Evolutionary conservation across 1,140 invertebrate genomes (phyloP).

Genomic region (Ctenoplectra terminalis): DNA sequence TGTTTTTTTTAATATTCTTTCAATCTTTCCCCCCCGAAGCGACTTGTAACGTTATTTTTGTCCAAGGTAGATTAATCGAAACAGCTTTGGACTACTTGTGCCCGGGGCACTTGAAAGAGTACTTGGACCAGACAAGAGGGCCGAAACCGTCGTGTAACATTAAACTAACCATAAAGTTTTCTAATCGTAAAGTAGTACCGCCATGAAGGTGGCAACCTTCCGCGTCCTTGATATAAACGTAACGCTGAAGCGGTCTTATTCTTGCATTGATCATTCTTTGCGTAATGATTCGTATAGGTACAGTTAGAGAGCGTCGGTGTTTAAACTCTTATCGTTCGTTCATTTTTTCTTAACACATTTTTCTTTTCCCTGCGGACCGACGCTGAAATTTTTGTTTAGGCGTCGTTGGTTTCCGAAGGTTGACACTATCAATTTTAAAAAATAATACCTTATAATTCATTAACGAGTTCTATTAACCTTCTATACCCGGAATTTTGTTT

Average conservation of each 20-base stretch:
- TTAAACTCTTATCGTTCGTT: too few relatives aligned
- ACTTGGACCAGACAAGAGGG: slow-evolving; percentile 4
- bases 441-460: too few relatives aligned
- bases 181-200: neutral
- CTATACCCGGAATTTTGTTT: too few relatives aligned
- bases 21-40: too few relatives aligned
- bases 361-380: too few relatives aligned
- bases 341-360: too few relatives aligned
- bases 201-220: slow-evolving; percentile 14
- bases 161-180: slow-evolving; percentile 31
- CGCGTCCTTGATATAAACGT: slow-evolving; percentile 61
- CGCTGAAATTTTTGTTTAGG: too few relatives aligned
- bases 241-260: slow-evolving; percentile 24
- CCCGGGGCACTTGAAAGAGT: slow-evolving; percentile 21
- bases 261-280: slow-evolving; percentile 21
- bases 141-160: neutral
- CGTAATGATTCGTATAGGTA: slow-evolving; percentile 45
- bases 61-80: slow-evolving; percentile 31
- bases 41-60: neutral
- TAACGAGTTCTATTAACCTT: too few relatives aligned
- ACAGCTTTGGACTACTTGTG: slow-evolving; percentile 39
- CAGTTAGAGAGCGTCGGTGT: neutral
- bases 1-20: too few relatives aligned
- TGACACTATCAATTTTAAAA: too few relatives aligned
- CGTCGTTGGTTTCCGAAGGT: too few relatives aligned